Evolutionary conservation across 2,113 vertebrate species (phyloP), one percentile per base, ranked within the genome.

Genomic region (Oceanodroma tethys): DNA sequence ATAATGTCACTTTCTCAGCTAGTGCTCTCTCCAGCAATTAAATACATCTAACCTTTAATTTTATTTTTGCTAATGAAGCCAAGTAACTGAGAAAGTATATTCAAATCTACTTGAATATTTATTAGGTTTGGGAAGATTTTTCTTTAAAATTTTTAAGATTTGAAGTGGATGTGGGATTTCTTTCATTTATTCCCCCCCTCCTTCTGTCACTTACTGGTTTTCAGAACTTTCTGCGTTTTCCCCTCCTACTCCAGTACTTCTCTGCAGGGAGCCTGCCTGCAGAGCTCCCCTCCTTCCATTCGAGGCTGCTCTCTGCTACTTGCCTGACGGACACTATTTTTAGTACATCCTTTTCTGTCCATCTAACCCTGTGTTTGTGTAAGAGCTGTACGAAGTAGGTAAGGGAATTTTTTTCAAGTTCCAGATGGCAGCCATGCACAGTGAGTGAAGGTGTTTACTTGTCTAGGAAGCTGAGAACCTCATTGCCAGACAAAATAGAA

Each of bases 321-420:
- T 93, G 73, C 78, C 86, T 82, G 78, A 58, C 9, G 0, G 86
- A 16, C 48, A 22, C 89, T 97, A 97, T 95, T 95, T 95, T 96
- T 97, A 95, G 96, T 80, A 88, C 78, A 96, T 96, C 94, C 87
- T 94, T 96, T 94, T 96, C 95, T 94, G 93, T 97, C 93, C 92
- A 59, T 88, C 93, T 92, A 86, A 81, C 42, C 20, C 93, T 3
- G 45, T 95, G 94, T 97, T 97, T 97, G 93, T 95, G 71, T 97
- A 95, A 95, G 95, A 80, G 93, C 93, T 82, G 53, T 82, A 80
- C 81, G 53, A 87, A 95, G 94, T 97, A 97, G 94, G 95, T 95
- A 96, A 88, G 95, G 62, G 81, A 85, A 20, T 84, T 89, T 90
- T 90, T 90, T 86, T 75, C 0, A 1, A 90, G 90, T 96, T 96